A percentile compares a stretch with the other conserved stretches of the same genome.
These are phyloP conservation scores for Acanthosepion lycidas DNA, from an alignment of 2,888 invertebrate species.

Conservation along the genomic window DNA sequence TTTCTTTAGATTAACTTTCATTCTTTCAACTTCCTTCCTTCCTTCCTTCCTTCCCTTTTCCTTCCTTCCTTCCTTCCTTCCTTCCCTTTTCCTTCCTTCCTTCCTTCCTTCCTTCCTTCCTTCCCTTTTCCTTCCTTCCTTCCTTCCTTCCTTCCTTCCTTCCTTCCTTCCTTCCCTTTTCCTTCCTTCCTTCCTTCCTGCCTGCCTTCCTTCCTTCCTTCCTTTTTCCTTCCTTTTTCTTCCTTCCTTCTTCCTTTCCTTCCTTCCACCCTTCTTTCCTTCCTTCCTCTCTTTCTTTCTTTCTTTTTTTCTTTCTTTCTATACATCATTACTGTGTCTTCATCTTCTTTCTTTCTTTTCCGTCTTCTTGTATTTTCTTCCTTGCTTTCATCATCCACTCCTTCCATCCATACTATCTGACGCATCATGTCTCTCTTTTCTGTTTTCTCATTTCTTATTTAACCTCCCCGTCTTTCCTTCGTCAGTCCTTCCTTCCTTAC, in stretches of 20 bases:
- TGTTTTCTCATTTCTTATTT: background rate
- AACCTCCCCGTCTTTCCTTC: background rate
- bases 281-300: background rate
- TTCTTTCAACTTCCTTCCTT: too few relatives aligned
- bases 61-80: background rate
- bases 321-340: background rate
- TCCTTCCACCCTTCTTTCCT: background rate
- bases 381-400: background rate
- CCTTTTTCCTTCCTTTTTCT: too few relatives aligned
- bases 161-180: background rate
- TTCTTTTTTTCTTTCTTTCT: background rate
- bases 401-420: background rate
- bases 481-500: background rate
- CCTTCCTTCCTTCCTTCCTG: too few relatives aligned
- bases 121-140: background rate
- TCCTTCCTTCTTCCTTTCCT: too few relatives aligned
- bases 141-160: fast-evolving
- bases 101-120: background rate
- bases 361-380: background rate
- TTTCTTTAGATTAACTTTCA: background rate
- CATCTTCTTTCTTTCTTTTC: background rate
- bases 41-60: background rate
- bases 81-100: background rate
- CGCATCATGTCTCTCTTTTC: background rate
- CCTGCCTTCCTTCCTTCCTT: too few relatives aligned